Evolutionary conservation across 2,888 invertebrate species (phyloP), one percentile per base, ranked within the genome.

Genomic region (Ochropleura plecta): DNA sequence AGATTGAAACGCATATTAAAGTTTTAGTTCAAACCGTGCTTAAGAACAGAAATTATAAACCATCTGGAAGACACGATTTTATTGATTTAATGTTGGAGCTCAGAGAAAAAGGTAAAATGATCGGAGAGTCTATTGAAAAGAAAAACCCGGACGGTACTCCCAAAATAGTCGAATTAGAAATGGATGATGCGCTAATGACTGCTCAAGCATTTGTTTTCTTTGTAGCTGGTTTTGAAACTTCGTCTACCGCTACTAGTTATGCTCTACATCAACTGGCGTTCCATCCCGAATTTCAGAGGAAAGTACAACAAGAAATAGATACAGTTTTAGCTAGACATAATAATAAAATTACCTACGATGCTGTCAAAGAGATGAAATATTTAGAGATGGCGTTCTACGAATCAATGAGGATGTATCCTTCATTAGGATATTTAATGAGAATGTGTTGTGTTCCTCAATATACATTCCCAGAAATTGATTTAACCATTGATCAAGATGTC

Each of bases 191-290:
- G 64, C 79, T 95, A 68, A 90, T 96, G 89, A 92, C 92, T 16
- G 95, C 96, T 5, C 96, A 96, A 91, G 93, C 94, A 0, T 96
- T 96, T 85, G 93, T 95, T 8, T 96, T 96, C 82, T 96, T 96
- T 64, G 96, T 94, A 30, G 97, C 96, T 73, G 97, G 97, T 10
- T 97, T 96, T 83, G 97, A 97, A 87, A 97, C 97, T 5, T 97
- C 97, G 0, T 96, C 97, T 0, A 95, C 95, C 1, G 93, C 96
- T 7, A 94, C 97, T 0, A 96, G 96, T 90, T 96, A 93, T 66
- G 92, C 95, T 5, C 89, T 96, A n/a, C 96, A 96, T 82, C 93
- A 95, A 80, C 87, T 97, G 14, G 96, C 97, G 46, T 94, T 93
- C 40, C 90, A 96, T 85, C 94, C 94, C 5, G 94, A 96, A 5